Evolutionary conservation across 2,113 vertebrate species (phyloP).

Genomic region (Mixornis gularis): DNA sequence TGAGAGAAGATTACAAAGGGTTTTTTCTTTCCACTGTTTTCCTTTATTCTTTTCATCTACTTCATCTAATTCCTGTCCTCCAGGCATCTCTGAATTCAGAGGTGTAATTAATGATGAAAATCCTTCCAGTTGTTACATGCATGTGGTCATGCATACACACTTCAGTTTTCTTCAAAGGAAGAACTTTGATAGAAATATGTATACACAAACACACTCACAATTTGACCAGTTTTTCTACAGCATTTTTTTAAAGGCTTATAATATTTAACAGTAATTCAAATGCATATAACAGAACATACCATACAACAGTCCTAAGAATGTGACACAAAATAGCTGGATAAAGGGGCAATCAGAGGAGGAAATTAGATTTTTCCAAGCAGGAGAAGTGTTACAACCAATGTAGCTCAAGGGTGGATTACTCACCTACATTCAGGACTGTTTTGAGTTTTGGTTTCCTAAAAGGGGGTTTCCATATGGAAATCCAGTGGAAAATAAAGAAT

Average conservation of each 20-base stretch:
- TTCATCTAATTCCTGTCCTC: constrained; percentile 42
- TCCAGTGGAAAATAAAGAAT: constrained; percentile 31
- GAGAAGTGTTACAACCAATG: constrained; percentile 58
- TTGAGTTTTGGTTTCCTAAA: constrained; percentile 58
- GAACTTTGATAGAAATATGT: not conserved
- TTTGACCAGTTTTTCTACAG: not conserved
- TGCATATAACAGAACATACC: not conserved
- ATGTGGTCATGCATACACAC: not conserved
- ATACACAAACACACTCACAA: not conserved
- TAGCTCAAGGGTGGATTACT: constrained; percentile 71
- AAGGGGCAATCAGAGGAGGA: constrained; percentile 68
- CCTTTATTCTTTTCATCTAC: constrained; percentile 42
- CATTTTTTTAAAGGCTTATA: not conserved
- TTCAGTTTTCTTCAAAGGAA: constrained; percentile 33
- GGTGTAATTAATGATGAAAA: constrained; percentile 49
- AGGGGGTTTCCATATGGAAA: constrained; percentile 62
- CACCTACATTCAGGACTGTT: constrained; percentile 67
- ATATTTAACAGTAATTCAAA: not conserved
- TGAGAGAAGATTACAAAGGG: constrained; percentile 7
- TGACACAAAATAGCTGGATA: constrained; percentile 62
- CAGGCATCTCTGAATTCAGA: constrained; percentile 46
- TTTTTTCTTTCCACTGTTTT: constrained; percentile 3
- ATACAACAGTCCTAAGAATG: not conserved
- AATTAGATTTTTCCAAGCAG: constrained; percentile 66
- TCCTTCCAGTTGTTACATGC: constrained; percentile 48